Conservation (phyloP, 2,113 vertebrate genomes). For the Eretmochelys imbricata region DNA sequence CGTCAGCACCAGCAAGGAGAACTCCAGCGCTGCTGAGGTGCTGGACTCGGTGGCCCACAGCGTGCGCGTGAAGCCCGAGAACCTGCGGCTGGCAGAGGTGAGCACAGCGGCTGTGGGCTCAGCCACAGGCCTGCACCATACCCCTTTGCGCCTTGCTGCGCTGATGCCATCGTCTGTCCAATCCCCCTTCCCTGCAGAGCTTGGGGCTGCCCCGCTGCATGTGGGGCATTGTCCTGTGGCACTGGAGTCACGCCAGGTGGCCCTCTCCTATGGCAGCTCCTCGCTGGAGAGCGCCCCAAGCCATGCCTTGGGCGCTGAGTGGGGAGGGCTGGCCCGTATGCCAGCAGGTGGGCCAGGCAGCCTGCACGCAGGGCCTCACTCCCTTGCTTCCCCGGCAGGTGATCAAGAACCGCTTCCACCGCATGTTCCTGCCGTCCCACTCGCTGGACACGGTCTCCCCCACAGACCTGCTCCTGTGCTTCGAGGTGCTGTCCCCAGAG, state of each 20-base stretch:
- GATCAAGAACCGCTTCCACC: conserved; percentile 90
- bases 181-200: too few species aligned
- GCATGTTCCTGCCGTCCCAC: conserved; percentile 87
- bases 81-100: conserved; percentile 93
- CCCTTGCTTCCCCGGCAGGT: conserved; percentile 79
- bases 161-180: too few species aligned
- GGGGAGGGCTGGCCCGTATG: too few species aligned
- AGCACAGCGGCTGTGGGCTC: neutral
- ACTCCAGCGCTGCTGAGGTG: conserved; percentile 92
- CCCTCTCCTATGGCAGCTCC: neutral
- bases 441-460: conserved; percentile 90
- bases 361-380: rapidly evolving
- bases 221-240: neutral
- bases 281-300: too few species aligned
- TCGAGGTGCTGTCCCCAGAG: conserved; percentile 94
- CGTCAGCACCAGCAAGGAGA: conserved; percentile 97
- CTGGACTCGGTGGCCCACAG: conserved; percentile 92
- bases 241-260: too few species aligned
- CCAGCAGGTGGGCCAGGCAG: neutral
- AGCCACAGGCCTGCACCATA: rapidly evolving
- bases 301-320: too few species aligned
- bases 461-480: conserved; percentile 91
- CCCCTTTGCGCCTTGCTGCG: neutral
- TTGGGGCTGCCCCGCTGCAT: too few species aligned
- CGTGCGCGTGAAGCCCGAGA: conserved; percentile 89